phyloP scores from a whole-genome alignment of 2,888 invertebrate species.

The Nesidiocoris tenuis region DNA sequence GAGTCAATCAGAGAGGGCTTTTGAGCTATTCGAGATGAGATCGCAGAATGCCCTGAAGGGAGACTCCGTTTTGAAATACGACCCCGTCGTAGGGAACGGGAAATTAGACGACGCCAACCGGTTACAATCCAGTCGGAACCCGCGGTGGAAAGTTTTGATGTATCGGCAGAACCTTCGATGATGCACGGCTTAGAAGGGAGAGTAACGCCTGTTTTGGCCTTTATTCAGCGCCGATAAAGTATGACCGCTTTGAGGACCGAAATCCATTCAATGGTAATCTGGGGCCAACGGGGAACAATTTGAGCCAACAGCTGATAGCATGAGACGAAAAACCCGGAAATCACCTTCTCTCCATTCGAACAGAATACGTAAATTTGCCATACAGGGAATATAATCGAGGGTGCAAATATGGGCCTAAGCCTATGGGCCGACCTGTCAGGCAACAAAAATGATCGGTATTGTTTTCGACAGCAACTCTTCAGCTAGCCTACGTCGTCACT shows the following conservation, averaged over 20 bases:
- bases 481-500: too few relatives aligned
- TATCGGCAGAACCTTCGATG: neutral
- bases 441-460: too few relatives aligned
- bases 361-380: too few relatives aligned
- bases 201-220: neutral
- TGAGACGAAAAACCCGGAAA: neutral
- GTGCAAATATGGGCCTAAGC: too few relatives aligned
- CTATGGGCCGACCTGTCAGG: too few relatives aligned
- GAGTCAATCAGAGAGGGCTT: neutral
- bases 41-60: neutral
- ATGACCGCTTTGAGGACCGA: too few relatives aligned
- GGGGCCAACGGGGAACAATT: neutral
- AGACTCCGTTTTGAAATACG: neutral
- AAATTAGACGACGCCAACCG: neutral
- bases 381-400: too few relatives aligned
- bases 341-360: too few relatives aligned
- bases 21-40: neutral
- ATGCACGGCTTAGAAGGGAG: neutral
- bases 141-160: neutral
- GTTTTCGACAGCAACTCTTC: too few relatives aligned
- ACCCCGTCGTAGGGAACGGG: neutral
- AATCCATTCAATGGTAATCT: neutral
- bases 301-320: neutral
- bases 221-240: neutral
- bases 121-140: neutral